Base-by-base conservation (phyloP, 2,888 invertebrate genomes). In the Lamproptera curius region DNA sequence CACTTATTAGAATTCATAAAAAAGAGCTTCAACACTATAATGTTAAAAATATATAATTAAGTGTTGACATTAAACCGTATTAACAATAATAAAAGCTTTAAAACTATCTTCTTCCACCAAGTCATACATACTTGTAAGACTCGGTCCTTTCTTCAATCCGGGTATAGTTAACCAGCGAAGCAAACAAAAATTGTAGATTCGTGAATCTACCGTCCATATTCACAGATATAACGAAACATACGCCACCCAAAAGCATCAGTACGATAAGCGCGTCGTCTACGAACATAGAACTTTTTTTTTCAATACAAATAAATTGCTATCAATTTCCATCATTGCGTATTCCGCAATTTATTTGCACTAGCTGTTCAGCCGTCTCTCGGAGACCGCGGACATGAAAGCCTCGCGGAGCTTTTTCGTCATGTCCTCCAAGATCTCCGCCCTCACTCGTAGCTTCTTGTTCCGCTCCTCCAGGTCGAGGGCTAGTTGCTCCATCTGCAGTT, bases 391-490 rank as follows among this genome's bases (percentile, higher is more conserved):
- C 81, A 93, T 89, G 63, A 93, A 79, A 58, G 91, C 90, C 58
- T 89, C 90, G 65, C 92, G 90, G 68, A 93, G 84, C 58, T 89
- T 88, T 56, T 89, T 90, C 16, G 92, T 92, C 73, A 92, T 89
- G 62, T 90, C 91, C 63, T 93, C 93, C 57, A 94, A 70, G 62
- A 92, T 90, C 50, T 91, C 90, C 8, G 92, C 93, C 73, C 90
- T 89, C 46, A 91, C 89, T 65, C 89, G 89, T 41, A 94, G 74
- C 65, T 90, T 89, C 53, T 90, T 86, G 69, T 94, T 94, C 59
- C 88, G 88, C 44, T 86, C 88, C 63, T 91, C 90, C 51, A 94
- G 76, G 39, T 90, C 88, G 16, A 84, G 69, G 1, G 89, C 89
- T 53, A 80, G 67, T 42, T 77, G 73, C 57, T 84, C 75, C 89